These are phyloP conservation scores for Netelia inedita DNA, from an alignment of 2,888 invertebrate genomes.

Conservation along the genomic window DNA sequence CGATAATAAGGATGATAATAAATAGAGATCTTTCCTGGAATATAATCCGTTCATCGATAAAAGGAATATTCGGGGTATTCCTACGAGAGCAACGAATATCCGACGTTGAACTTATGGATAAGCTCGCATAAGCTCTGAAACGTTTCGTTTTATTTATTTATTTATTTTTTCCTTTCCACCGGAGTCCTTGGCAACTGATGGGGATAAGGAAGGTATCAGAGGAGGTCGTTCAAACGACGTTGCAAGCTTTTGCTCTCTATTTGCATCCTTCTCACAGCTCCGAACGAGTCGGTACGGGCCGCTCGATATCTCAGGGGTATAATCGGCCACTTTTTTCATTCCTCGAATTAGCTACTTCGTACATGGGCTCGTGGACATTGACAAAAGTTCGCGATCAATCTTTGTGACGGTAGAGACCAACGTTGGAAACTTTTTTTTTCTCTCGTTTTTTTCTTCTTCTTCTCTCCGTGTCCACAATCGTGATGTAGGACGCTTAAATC, in stretches of 20 bases:
- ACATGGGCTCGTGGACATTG: slow-evolving; percentile 1
- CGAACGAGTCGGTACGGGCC: slow-evolving; percentile 25
- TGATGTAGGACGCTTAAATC: too few relatives aligned
- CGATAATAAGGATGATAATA: background rate
- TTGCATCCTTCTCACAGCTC: slow-evolving; percentile 10
- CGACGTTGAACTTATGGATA: background rate
- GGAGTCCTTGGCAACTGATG: slow-evolving; percentile 7
- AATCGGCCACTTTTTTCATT: slow-evolving; percentile 50
- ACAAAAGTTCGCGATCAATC: slow-evolving; percentile 51
- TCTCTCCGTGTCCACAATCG: background rate
- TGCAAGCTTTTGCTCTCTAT: slow-evolving; percentile 1
- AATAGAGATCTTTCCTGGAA: background rate
- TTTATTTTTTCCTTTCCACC: background rate
- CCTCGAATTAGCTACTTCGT: slow-evolving; percentile 44
- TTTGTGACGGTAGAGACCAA: slow-evolving; percentile 25
- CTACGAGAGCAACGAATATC: background rate
- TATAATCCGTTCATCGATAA: background rate
- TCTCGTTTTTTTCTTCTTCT: background rate
- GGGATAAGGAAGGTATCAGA: slow-evolving; percentile 16
- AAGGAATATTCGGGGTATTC: background rate
- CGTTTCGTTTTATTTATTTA: background rate
- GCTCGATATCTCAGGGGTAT: slow-evolving; percentile 60
- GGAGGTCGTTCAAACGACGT: slow-evolving; percentile 23
- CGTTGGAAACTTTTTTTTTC: slow-evolving; percentile 6
- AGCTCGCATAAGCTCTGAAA: background rate